phyloP scores from a whole-genome alignment of 2,797 vertebrate genomes.

The Eleutherodactylus coqui region DNA sequence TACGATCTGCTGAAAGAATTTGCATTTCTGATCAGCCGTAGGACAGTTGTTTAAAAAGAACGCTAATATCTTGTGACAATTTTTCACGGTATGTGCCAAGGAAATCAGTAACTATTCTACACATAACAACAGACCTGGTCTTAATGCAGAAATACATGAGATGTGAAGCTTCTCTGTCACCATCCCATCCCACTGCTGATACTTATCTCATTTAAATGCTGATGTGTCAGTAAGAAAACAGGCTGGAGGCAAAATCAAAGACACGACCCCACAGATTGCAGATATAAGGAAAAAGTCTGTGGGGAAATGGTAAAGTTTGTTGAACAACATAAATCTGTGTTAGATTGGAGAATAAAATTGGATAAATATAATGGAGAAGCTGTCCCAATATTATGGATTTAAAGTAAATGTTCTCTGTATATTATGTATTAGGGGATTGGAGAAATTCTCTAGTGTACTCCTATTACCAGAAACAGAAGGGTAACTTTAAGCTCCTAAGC shows the following conservation, averaged over 20 bases:
- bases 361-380: background rate
- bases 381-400: background rate
- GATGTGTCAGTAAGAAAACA: conserved; percentile 33
- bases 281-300: conserved; percentile 10
- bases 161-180: conserved; percentile 44
- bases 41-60: conserved; percentile 53
- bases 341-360: conserved; percentile 2
- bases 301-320: background rate
- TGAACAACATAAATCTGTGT: conserved; percentile 11
- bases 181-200: conserved; percentile 45
- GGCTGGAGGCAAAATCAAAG: conserved; percentile 35
- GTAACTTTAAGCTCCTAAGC: background rate
- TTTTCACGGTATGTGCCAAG: conserved; percentile 57
- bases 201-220: conserved; percentile 58
- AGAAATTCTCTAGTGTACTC: background rate
- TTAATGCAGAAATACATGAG: conserved; percentile 41
- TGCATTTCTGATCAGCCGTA: conserved; percentile 58
- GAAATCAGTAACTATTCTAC: conserved; percentile 54
- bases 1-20: conserved; percentile 44
- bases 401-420: background rate
- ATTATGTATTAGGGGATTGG: background rate
- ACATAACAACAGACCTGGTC: conserved; percentile 48
- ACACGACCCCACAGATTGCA: conserved; percentile 3
- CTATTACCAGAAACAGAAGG: background rate
- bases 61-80: conserved; percentile 58